These are phyloP conservation scores for Oceanites oceanicus DNA, from an alignment of 2,113 vertebrate genomes.

Conservation along the genomic window DNA sequence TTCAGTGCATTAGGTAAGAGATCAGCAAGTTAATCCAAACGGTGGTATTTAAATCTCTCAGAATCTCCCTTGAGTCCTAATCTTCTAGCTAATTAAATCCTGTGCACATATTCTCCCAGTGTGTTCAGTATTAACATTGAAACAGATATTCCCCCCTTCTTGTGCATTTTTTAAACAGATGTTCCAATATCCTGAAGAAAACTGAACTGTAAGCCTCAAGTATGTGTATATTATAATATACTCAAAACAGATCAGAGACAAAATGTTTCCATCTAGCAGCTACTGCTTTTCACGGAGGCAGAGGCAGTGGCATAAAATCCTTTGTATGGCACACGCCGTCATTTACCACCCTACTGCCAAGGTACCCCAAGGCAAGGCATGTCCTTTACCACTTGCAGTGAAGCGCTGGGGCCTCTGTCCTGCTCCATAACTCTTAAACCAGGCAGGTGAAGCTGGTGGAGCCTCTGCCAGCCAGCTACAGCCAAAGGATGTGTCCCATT, in stretches of 20 bases:
- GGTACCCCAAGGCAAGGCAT: not conserved
- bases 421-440: not conserved
- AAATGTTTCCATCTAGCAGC: conserved; percentile 12
- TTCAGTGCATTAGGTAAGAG: not conserved
- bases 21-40: not conserved
- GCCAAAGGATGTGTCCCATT: not conserved
- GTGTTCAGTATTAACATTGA: conserved; percentile 18
- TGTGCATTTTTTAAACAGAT: conserved; percentile 3
- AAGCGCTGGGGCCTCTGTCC: not conserved
- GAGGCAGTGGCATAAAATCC: not conserved
- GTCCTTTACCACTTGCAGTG: rapidly evolving
- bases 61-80: not conserved
- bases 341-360: not conserved
- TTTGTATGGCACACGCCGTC: not conserved
- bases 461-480: not conserved
- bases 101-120: not conserved
- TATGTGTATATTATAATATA: not conserved
- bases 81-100: not conserved
- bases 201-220: conserved; percentile 14
- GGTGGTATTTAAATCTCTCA: not conserved
- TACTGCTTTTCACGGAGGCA: not conserved
- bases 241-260: not conserved
- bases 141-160: not conserved
- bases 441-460: not conserved
- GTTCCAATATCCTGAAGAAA: conserved; percentile 52